These are phyloP conservation scores for Chaetorhynchus papuensis DNA, from an alignment of 2,113 vertebrate genomes.

Conservation along the genomic window DNA sequence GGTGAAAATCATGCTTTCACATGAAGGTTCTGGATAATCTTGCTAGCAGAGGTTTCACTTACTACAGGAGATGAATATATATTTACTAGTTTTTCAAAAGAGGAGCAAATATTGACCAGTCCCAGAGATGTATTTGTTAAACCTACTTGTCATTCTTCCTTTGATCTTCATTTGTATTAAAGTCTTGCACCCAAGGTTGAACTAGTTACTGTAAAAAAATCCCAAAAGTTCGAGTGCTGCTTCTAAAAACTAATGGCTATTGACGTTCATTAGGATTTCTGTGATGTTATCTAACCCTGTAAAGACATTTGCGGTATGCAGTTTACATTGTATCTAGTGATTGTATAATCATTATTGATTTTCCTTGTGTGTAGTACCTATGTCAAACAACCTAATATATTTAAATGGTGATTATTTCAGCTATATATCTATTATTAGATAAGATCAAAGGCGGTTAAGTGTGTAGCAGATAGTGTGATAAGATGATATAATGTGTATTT, in stretches of 20 bases:
- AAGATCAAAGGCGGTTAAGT: conserved; percentile 77
- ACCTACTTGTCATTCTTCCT: conserved; percentile 62
- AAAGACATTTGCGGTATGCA: conserved; percentile 71
- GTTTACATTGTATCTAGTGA: conserved; percentile 78
- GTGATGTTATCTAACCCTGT: conserved; percentile 75
- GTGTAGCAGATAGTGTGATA: conserved; percentile 53
- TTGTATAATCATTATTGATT: conserved; percentile 82
- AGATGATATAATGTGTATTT: conserved; percentile 33
- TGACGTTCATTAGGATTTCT: conserved; percentile 72
- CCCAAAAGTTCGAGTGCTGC: conserved; percentile 74
- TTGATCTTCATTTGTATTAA: conserved; percentile 70
- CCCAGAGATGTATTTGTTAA: conserved; percentile 10
- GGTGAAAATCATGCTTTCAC: neutral
- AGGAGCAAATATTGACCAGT: conserved; percentile 10
- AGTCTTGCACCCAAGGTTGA: neutral
- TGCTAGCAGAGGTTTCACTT: neutral
- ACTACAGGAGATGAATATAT: conserved; percentile 27
- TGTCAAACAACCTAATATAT: conserved; percentile 82
- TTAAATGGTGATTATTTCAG: conserved; percentile 81
- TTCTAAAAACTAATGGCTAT: conserved; percentile 77
- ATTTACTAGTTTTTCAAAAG: conserved; percentile 47
- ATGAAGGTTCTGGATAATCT: neutral
- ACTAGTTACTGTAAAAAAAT: conserved; percentile 27
- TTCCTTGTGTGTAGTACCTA: conserved; percentile 71
- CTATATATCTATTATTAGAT: conserved; percentile 72